Percentiles rank a stretch among this genome's conserved stretches.
Conservation (phyloP, 2,113 vertebrate genomes). For the Passer domesticus region DNA sequence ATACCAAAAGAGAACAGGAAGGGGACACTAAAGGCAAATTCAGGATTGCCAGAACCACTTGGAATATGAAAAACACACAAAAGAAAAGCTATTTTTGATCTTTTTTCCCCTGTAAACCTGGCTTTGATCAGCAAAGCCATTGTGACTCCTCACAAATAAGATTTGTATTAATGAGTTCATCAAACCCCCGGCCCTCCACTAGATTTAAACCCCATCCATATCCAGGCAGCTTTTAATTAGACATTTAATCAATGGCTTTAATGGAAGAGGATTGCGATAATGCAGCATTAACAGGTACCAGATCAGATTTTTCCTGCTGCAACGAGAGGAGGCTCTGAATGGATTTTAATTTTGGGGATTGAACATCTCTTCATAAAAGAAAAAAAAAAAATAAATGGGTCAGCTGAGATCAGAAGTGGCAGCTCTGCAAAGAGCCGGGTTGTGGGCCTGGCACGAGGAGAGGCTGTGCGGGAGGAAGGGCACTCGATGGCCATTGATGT, state of each 20-base stretch:
- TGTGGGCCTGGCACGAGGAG: not conserved
- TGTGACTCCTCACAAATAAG: not conserved
- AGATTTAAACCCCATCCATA: not conserved
- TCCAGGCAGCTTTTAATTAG: constrained; percentile 14
- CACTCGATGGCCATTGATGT: not conserved
- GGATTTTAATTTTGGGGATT: not conserved
- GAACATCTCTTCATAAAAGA: not conserved
- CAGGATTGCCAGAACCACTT: not conserved
- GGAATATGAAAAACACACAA: not conserved
- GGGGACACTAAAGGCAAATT: not conserved
- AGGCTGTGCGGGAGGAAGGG: not conserved
- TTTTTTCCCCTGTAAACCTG: not conserved
- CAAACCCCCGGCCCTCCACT: not conserved
- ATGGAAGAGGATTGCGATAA: not conserved
- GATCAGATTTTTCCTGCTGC: not conserved
- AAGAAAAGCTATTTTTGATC: not conserved
- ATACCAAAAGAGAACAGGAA: not conserved
- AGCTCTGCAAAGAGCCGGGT: not conserved
- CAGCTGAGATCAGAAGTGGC: not conserved
- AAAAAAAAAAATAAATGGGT: not conserved
- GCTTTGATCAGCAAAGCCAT: constrained; percentile 1
- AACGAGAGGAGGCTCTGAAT: not conserved
- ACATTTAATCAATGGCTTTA: constrained; percentile 8
- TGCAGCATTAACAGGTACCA: not conserved
- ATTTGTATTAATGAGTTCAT: not conserved